Percentiles rank a stretch among this genome's conserved stretches.
phyloP scores from a whole-genome alignment of 2,113 vertebrate species.

The Egretta garzetta region DNA sequence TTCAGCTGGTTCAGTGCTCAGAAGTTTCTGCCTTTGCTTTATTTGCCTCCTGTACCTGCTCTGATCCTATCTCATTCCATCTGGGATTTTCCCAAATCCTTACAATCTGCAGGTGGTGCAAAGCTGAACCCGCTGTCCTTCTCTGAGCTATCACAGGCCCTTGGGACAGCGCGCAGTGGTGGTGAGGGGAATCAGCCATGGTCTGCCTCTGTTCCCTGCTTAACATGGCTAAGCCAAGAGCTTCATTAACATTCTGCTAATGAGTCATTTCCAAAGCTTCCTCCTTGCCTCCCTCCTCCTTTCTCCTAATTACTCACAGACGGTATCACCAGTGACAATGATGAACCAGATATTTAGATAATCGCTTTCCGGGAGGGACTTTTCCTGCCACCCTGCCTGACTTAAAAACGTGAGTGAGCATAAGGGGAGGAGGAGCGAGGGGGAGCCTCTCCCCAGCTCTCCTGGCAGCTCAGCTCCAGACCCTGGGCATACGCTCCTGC shows the following conservation, averaged over 20 bases:
- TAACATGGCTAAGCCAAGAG: not conserved
- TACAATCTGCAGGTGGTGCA: not conserved
- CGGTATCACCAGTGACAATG: not conserved
- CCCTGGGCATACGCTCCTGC: accelerated
- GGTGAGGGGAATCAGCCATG: accelerated
- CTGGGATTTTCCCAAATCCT: not conserved
- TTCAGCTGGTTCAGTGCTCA: not conserved
- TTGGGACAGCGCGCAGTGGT: not conserved
- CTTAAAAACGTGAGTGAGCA: not conserved
- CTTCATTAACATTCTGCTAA: constrained; percentile 6
- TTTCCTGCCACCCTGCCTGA: not conserved
- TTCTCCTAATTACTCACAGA: not conserved
- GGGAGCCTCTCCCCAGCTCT: not conserved
- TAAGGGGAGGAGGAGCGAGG: not conserved
- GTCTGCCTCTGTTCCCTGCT: not conserved
- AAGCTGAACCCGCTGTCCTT: not conserved
- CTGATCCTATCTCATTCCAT: accelerated
- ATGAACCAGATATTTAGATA: not conserved
- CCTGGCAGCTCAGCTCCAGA: not conserved
- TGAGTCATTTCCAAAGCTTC: not conserved
- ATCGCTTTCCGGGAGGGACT: not conserved
- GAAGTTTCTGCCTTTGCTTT: not conserved
- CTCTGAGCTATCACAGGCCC: not conserved
- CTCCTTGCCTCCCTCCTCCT: not conserved
- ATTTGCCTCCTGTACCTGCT: not conserved